These are phyloP conservation scores for Cryptus armator DNA, from an alignment of 2,888 invertebrate species.

Conservation along the genomic window DNA sequence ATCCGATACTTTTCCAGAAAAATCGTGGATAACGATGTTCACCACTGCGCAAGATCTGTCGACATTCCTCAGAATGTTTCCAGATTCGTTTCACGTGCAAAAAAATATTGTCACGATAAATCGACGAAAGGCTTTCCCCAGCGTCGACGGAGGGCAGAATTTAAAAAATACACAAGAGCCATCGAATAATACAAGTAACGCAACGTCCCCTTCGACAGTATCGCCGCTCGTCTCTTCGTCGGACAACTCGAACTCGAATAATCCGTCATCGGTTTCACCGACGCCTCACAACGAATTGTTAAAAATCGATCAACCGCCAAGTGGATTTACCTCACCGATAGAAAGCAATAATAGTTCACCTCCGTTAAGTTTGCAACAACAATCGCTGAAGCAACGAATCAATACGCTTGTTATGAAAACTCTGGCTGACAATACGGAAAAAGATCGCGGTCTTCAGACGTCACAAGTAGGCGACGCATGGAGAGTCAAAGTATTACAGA, in stretches of 20 bases:
- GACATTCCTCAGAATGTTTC: slow-evolving; percentile 96
- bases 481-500: slow-evolving; percentile 93
- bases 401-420: slow-evolving; percentile 95
- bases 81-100: slow-evolving; percentile 97
- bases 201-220: background rate
- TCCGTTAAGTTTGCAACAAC: slow-evolving; percentile 84
- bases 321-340: slow-evolving; percentile 67
- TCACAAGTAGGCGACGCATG: slow-evolving; percentile 89
- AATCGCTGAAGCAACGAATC: slow-evolving; percentile 94
- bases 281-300: slow-evolving; percentile 70
- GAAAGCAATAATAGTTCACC: slow-evolving; percentile 80
- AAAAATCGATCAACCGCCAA: slow-evolving; percentile 69
- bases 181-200: slow-evolving; percentile 3
- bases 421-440: slow-evolving; percentile 93
- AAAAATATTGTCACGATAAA: slow-evolving; percentile 95
- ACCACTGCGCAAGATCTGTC: slow-evolving; percentile 96
- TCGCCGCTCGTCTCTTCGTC: slow-evolving; percentile 2
- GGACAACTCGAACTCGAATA: slow-evolving; percentile 25
- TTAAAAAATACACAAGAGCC: slow-evolving; percentile 57
- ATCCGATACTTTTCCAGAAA: slow-evolving; percentile 91
- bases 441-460: slow-evolving; percentile 86
- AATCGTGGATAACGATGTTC: slow-evolving; percentile 94
- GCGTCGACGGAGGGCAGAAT: slow-evolving; percentile 32
- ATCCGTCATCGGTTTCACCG: slow-evolving; percentile 15
- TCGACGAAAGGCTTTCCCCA: slow-evolving; percentile 87